phyloP scores from a whole-genome alignment of 2,888 invertebrate species.

The Meandrusa payeni region DNA sequence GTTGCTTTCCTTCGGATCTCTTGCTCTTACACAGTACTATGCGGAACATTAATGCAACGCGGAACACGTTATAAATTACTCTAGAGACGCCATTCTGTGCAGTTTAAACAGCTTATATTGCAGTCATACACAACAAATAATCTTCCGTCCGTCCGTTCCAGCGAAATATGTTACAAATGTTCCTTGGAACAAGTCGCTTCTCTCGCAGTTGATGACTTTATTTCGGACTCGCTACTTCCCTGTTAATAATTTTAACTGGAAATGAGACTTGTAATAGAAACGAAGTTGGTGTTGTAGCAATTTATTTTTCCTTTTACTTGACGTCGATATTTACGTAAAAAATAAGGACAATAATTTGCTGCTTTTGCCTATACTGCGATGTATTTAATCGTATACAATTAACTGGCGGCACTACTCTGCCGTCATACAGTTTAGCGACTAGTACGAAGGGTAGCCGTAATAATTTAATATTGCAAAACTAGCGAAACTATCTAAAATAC shows the following conservation, averaged over 20 bases:
- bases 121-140: slow-evolving; percentile 11
- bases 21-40: background rate
- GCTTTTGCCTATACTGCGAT: too few relatives aligned
- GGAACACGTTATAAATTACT: slow-evolving; percentile 19
- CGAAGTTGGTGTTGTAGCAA: too few relatives aligned
- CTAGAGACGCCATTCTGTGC: slow-evolving; percentile 1
- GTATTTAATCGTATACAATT: too few relatives aligned
- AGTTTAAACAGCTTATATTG: slow-evolving; percentile 5
- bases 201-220: background rate
- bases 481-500: too few relatives aligned
- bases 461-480: too few relatives aligned
- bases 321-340: too few relatives aligned
- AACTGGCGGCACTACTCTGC: too few relatives aligned
- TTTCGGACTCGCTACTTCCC: slow-evolving; percentile 4
- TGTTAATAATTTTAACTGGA: slow-evolving; percentile 5
- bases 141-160: slow-evolving; percentile 7
- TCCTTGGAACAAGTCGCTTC: slow-evolving; percentile 4
- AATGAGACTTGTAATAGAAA: too few relatives aligned
- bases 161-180: slow-evolving; percentile 16
- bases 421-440: too few relatives aligned
- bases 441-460: too few relatives aligned
- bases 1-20: slow-evolving; percentile 2
- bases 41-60: slow-evolving; percentile 9
- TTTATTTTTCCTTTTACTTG: too few relatives aligned
- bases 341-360: too few relatives aligned